Evolutionary conservation across 2,888 invertebrate genomes (phyloP).

Genomic region (Spodoptera exigua): DNA sequence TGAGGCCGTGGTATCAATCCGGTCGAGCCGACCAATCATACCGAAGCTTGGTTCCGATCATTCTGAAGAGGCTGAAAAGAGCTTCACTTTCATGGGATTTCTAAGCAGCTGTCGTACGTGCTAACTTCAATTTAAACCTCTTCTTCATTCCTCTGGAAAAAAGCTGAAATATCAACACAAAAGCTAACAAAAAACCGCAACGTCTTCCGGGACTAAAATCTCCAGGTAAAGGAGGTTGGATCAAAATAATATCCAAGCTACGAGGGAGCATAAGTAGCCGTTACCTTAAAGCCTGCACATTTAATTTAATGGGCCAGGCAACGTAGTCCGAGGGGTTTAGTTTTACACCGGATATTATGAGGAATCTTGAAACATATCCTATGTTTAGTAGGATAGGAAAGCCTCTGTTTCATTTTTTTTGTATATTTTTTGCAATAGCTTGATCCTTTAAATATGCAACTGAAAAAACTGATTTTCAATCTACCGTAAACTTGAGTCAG

Average conservation of each 20-base stretch:
- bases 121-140: background rate
- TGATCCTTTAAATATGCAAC: too few species aligned
- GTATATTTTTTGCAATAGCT: too few species aligned
- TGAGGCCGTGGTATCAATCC: too few species aligned
- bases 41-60: too few species aligned
- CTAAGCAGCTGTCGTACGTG: background rate
- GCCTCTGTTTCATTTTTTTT: too few species aligned
- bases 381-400: background rate
- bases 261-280: slow-evolving; percentile 68
- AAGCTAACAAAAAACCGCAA: slow-evolving; percentile 36
- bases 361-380: slow-evolving; percentile 44
- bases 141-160: slow-evolving; percentile 14
- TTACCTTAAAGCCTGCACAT: slow-evolving; percentile 70
- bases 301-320: slow-evolving; percentile 65
- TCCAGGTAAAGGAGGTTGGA: slow-evolving; percentile 63
- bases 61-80: too few species aligned
- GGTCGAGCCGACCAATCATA: too few species aligned
- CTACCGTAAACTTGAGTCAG: too few species aligned
- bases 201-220: slow-evolving; percentile 43
- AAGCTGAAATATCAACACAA: slow-evolving; percentile 36
- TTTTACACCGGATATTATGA: slow-evolving; percentile 55
- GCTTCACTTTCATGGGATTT: background rate
- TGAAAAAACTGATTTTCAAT: too few species aligned
- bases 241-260: slow-evolving; percentile 71
- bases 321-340: slow-evolving; percentile 53